Conservation (phyloP, 2,113 vertebrate species). For the Forbesichthys papilliferus region DNA sequence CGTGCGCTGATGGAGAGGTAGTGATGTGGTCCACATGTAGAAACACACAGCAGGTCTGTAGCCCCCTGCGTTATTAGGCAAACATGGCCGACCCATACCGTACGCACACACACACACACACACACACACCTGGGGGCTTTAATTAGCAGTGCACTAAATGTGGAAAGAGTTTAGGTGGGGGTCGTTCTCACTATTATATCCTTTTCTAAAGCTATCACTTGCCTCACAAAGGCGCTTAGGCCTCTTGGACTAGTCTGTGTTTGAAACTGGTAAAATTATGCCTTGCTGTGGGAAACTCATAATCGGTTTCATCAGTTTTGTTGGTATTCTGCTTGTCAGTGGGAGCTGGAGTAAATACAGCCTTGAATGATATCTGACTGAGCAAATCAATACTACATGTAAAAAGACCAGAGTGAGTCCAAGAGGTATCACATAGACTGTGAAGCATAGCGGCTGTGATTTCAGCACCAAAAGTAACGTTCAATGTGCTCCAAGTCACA, state of each 20-base stretch:
- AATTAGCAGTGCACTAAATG: not conserved
- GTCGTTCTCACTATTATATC: not conserved
- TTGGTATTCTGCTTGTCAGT: no score
- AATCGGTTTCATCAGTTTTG: no score
- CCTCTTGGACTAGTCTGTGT: not conserved
- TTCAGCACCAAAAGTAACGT: no score
- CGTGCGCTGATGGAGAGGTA: constrained; percentile 12
- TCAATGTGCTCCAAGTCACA: no score
- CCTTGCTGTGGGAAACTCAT: no score
- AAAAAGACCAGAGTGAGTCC: no score
- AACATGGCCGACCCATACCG: not conserved
- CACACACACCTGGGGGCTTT: not conserved
- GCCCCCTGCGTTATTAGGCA: constrained; percentile 13
- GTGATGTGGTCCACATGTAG: constrained; percentile 36
- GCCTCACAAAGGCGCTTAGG: not conserved
- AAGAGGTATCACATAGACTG: no score
- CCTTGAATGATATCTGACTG: no score
- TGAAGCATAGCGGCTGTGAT: no score
- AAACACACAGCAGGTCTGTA: constrained; percentile 23
- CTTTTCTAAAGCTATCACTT: not conserved
- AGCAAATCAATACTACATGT: no score
- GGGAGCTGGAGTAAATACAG: no score
- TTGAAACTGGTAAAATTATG: no score
- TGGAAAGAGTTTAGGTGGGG: not conserved
- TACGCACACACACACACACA: not conserved